Evolutionary conservation across 2,888 invertebrate genomes (phyloP).

Genomic region (Lumbricus terrestris): DNA sequence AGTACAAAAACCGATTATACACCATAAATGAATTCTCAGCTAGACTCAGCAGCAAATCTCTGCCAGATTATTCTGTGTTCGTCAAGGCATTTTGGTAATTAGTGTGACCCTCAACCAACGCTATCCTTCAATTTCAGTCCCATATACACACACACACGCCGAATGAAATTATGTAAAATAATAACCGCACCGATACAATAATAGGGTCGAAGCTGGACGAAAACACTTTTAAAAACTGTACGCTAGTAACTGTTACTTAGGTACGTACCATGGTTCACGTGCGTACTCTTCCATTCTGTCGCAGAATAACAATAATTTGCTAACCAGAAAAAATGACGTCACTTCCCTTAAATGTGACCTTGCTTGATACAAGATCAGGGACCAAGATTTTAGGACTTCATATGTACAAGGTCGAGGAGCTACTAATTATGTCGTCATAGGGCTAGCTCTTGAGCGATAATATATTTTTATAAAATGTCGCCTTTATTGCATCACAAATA

Average conservation of each 20-base stretch:
- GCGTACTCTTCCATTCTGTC: conserved; percentile 86
- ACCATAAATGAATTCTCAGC: background rate
- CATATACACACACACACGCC: background rate
- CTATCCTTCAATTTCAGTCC: background rate
- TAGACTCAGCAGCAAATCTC: background rate
- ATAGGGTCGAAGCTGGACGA: background rate
- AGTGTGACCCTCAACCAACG: background rate
- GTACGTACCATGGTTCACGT: conserved; percentile 80
- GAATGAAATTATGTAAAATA: background rate
- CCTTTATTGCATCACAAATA: no score
- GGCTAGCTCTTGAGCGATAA: no score
- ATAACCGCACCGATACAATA: background rate
- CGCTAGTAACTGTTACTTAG: background rate
- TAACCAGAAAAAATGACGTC: background rate
- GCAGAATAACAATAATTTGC: background rate
- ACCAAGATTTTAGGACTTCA: no score
- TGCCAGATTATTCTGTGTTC: background rate
- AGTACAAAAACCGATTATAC: background rate
- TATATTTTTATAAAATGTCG: no score
- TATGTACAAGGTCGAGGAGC: no score
- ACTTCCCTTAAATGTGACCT: background rate
- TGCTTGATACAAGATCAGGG: background rate
- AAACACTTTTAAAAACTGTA: background rate
- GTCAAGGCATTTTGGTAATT: background rate
- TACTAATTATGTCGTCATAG: no score